Evolutionary conservation across 1,140 invertebrate genomes (phyloP).

Genomic region (Lithobius niger): DNA sequence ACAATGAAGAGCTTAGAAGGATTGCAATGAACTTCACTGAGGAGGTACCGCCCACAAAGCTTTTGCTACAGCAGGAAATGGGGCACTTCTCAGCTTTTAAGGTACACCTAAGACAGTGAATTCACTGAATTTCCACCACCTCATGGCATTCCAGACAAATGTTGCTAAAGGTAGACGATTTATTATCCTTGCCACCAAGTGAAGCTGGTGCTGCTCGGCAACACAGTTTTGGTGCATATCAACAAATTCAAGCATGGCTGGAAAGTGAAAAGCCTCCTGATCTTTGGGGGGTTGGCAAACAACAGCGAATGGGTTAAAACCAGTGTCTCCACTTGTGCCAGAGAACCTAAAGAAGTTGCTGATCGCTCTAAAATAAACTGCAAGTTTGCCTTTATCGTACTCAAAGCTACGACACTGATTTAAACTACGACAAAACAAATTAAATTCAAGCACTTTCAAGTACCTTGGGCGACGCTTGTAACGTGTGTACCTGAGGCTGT

Average conservation of each 20-base stretch:
- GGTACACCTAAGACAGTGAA: not conserved
- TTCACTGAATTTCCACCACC: not conserved
- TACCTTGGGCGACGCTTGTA: too few relatives aligned
- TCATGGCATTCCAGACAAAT: not conserved
- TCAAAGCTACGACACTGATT: too few relatives aligned
- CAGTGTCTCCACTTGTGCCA: not conserved
- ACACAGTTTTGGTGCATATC: too few relatives aligned
- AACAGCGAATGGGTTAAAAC: not conserved
- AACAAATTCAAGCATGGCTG: not conserved
- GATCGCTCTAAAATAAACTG: too few relatives aligned
- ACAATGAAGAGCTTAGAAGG: not conserved
- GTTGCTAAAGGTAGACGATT: not conserved
- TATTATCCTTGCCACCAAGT: not conserved
- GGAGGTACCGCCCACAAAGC: not conserved
- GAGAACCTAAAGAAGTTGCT: not conserved
- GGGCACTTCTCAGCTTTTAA: not conserved
- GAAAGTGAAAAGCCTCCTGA: not conserved
- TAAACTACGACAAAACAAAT: too few relatives aligned
- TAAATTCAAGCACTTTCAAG: too few relatives aligned
- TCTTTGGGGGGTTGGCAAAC: not conserved
- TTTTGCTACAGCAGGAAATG: not conserved
- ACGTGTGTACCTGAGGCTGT: too few relatives aligned
- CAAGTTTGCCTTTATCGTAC: too few relatives aligned
- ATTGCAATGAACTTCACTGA: not conserved
- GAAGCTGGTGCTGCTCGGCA: not conserved